A percentile compares a stretch with the other conserved stretches of the same genome.
Conservation (phyloP, 2,113 vertebrate species). For the Lagopus leucura region DNA sequence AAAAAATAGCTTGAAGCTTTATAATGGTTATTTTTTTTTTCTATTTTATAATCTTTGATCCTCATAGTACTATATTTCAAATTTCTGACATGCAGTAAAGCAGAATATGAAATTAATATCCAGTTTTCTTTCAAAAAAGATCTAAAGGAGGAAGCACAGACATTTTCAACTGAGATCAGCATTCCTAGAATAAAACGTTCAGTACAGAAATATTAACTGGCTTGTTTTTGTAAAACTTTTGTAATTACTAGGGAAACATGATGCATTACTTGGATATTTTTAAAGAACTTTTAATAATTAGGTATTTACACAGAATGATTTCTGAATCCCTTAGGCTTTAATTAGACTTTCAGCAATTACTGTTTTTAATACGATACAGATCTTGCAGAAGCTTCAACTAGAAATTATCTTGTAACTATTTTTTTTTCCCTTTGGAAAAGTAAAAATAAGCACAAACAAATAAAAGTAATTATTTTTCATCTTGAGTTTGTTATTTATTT, state of each 20-base stretch:
- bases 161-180: neutral
- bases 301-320: slow-evolving; percentile 37
- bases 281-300: slow-evolving; percentile 19
- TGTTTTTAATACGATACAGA: slow-evolving; percentile 54
- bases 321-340: slow-evolving; percentile 53
- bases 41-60: neutral
- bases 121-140: neutral
- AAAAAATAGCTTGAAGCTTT: neutral
- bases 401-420: slow-evolving; percentile 37
- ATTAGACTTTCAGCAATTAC: slow-evolving; percentile 38
- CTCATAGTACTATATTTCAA: neutral
- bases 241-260: slow-evolving; percentile 32
- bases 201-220: neutral
- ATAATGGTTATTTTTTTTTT: neutral
- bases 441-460: neutral
- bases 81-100: neutral
- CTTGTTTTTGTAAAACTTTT: neutral
- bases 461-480: neutral
- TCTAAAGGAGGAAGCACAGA: neutral
- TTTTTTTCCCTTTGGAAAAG: neutral
- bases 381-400: neutral
- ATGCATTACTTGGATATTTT: slow-evolving; percentile 20
- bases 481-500: neutral
- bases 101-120: neutral
- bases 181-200: neutral